Evolutionary conservation across 2,888 invertebrate genomes (phyloP).

Genomic region (Tineola bisselliella): DNA sequence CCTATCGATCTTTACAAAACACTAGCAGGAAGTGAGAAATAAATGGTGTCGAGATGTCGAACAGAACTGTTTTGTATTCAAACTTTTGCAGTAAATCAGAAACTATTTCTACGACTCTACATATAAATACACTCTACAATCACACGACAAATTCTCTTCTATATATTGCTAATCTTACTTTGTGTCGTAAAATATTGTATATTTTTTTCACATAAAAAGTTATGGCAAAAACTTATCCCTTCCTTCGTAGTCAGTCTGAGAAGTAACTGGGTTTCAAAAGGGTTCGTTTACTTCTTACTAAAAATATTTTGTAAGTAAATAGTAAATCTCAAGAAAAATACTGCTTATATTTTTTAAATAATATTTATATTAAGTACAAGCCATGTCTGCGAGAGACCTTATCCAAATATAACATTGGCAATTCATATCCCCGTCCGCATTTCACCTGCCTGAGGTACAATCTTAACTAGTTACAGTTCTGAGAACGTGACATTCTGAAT

Average conservation of each 20-base stretch:
- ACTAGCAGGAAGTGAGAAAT: constrained; percentile 32
- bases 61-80: constrained; percentile 37
- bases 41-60: constrained; percentile 40
- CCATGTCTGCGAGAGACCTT: background rate
- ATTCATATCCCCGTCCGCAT: background rate
- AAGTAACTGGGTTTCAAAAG: background rate
- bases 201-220: constrained; percentile 8
- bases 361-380: too few relatives aligned
- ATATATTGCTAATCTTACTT: constrained; percentile 12
- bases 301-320: too few relatives aligned
- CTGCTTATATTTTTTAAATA: too few relatives aligned
- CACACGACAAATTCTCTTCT: background rate
- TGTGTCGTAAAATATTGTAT: background rate
- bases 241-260: background rate
- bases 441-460: background rate
- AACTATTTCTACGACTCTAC: constrained; percentile 33
- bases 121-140: background rate
- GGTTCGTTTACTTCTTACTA: too few relatives aligned
- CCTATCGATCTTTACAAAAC: constrained; percentile 31
- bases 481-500: background rate
- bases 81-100: constrained; percentile 46
- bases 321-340: too few relatives aligned
- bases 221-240: constrained; percentile 1
- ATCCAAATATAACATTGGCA: background rate
- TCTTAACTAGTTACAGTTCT: background rate